Evolutionary conservation across 92 coral and sea anemone species (phyloP).

Genomic region (Zoanthus solanderi): DNA sequence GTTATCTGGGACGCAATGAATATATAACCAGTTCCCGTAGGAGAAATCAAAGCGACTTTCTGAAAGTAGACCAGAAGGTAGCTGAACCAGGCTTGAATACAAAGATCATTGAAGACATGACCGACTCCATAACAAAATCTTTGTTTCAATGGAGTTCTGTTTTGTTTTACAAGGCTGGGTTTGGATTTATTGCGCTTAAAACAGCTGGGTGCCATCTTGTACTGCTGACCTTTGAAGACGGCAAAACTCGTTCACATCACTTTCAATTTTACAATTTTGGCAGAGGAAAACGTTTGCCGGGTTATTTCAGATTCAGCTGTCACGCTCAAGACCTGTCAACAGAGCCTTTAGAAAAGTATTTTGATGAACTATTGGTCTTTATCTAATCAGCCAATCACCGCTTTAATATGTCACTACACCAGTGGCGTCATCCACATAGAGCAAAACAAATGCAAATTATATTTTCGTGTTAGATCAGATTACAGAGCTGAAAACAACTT

Average conservation of each 20-base stretch:
- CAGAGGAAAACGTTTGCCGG: background rate
- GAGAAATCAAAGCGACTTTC: constrained; percentile 75
- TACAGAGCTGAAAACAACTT: background rate
- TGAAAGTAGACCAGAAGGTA: constrained; percentile 83
- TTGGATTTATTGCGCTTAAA: constrained; percentile 32
- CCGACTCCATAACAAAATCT: constrained; percentile 86
- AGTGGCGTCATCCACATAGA: background rate
- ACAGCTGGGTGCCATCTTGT: background rate
- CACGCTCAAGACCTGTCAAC: constrained; percentile 39
- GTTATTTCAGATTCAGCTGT: constrained; percentile 35
- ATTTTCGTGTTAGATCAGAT: background rate
- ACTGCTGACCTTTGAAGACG: background rate
- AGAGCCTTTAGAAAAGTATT: background rate
- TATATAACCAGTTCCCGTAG: constrained; percentile 77
- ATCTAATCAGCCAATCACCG: constrained; percentile 30
- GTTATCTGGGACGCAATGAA: constrained; percentile 84
- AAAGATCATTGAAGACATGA: constrained; percentile 89
- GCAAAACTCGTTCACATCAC: background rate
- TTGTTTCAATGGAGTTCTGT: constrained; percentile 82
- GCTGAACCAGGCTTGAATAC: constrained; percentile 94
- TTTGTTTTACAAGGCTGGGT: constrained; percentile 56
- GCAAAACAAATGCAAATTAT: background rate
- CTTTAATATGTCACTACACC: background rate
- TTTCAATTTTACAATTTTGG: background rate
- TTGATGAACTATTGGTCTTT: background rate